Base-by-base conservation (phyloP, 2,888 invertebrate species). In the Dicycla oo region DNA sequence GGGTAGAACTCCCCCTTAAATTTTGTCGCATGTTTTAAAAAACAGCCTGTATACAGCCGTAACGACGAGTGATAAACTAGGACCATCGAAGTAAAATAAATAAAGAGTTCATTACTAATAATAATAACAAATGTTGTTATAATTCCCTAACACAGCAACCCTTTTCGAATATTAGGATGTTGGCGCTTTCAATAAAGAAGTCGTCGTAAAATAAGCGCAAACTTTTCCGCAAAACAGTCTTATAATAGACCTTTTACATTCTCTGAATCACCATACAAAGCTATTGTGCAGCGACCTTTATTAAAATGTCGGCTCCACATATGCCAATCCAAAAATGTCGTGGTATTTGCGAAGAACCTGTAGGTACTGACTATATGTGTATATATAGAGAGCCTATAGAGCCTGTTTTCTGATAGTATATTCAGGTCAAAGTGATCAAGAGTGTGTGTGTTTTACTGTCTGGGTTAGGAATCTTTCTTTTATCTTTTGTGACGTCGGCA, bases 311-410 rank as follows among this genome's bases (percentile, higher is more conserved):
- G 80, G 64, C 15, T 49, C 53, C 80, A 75, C 81, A 81, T 81
- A 83, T 80, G 86, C 71, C 83, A 79, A 68, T 72, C 72, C 67
- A 79, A 80, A 83, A 85, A 86, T 86, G 86, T 78, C 86, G 76
- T 72, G 86, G 67, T 86, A 86, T 86, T 86, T 84, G 53, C 65
- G 2, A 64, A 67, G 47, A 51, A 57, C 40, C 60, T 60, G 66
- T n/a, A n/a, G n/a, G n/a, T 66, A 57, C 18, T 43, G n/a, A n/a
- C n/a, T n/a, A n/a, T n/a, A n/a, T n/a, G n/a, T n/a, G n/a, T n/a
- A n/a, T n/a, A n/a, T n/a, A n/a, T n/a, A n/a, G n/a, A n/a, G n/a
- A n/a, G n/a, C 43, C n/a, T 11, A 51, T 23, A 5, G 51, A 26
- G 6, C 53, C 23, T 11, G 11, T 49, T 49, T 23, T n/a, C 53